Percentiles rank a stretch among this genome's conserved stretches.
Conservation (phyloP, 2,888 invertebrate species). For the Diaphora mendica region DNA sequence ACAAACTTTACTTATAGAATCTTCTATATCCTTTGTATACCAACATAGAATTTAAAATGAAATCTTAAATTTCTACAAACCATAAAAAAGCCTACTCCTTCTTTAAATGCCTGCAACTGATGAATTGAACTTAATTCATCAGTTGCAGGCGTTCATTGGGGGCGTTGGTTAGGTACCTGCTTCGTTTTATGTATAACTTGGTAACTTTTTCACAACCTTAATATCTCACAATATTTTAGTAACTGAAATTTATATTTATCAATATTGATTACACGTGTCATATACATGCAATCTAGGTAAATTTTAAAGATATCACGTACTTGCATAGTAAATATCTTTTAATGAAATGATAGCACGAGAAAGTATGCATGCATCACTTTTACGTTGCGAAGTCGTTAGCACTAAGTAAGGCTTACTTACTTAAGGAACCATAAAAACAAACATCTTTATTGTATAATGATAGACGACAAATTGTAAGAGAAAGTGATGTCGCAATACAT, state of each 20-base stretch:
- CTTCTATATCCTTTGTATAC: not conserved
- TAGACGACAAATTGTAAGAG: conserved; percentile 68
- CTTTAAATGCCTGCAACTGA: too few species aligned
- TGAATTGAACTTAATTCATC: too few species aligned
- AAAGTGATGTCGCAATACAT: conserved; percentile 80
- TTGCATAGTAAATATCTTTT: conserved; percentile 9
- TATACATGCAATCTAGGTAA: not conserved
- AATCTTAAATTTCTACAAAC: too few species aligned
- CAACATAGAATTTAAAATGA: not conserved
- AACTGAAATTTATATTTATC: not conserved
- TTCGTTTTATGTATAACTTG: too few species aligned
- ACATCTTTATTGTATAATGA: conserved; percentile 38
- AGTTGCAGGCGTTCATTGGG: too few species aligned
- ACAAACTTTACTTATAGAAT: not conserved
- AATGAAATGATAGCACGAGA: conserved; percentile 45
- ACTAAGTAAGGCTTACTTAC: conserved; percentile 24
- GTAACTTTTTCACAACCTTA: conserved; percentile 5
- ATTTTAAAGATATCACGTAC: not conserved
- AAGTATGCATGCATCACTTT: conserved; percentile 39
- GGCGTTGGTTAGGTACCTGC: not conserved
- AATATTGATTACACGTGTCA: not conserved
- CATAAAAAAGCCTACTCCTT: too few species aligned
- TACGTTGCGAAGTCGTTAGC: conserved; percentile 31
- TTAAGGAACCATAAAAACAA: conserved; percentile 45
- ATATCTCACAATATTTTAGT: not conserved